Evolutionary conservation across 2,888 invertebrate genomes (phyloP).

Genomic region (Pristionchus exspectatus): DNA sequence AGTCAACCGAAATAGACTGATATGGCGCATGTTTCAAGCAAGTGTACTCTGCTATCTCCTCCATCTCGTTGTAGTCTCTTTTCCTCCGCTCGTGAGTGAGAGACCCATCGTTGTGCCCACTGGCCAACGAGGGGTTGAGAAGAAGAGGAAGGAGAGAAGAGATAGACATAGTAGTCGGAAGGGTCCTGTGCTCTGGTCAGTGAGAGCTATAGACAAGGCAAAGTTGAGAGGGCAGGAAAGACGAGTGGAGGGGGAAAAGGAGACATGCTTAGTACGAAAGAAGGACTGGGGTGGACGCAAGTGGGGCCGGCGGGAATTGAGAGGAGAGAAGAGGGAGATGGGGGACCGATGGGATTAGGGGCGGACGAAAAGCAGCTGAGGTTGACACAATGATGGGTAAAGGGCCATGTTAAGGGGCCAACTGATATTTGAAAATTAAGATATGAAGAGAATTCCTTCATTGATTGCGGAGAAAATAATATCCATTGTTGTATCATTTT

Average conservation of each 20-base stretch:
- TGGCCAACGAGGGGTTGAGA: slow-evolving; percentile 32
- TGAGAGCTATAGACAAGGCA: not conserved
- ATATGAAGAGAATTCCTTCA: too few species aligned
- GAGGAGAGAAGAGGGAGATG: slow-evolving; percentile 15
- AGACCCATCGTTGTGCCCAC: not conserved
- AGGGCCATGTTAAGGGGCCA: not conserved
- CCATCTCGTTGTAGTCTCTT: slow-evolving; percentile 12
- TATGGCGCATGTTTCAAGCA: not conserved
- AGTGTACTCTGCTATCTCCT: not conserved
- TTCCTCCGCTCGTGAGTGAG: not conserved
- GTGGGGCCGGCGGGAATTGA: not conserved
- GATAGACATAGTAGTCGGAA: slow-evolving; percentile 15
- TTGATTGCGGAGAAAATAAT: not conserved
- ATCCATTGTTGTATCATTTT: not conserved
- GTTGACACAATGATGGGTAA: not conserved
- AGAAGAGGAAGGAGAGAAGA: slow-evolving; percentile 25
- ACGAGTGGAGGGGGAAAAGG: slow-evolving; percentile 2
- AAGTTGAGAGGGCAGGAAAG: not conserved
- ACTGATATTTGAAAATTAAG: not conserved
- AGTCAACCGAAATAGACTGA: not conserved
- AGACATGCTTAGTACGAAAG: slow-evolving; percentile 30
- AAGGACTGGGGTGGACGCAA: slow-evolving; percentile 4
- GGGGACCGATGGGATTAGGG: slow-evolving; percentile 25
- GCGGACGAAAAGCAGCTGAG: slow-evolving; percentile 9
- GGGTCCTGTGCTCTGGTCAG: not conserved